These are phyloP conservation scores for Pseudomyrmex pallidus DNA, from an alignment of 1,140 invertebrate genomes.

Conservation along the genomic window DNA sequence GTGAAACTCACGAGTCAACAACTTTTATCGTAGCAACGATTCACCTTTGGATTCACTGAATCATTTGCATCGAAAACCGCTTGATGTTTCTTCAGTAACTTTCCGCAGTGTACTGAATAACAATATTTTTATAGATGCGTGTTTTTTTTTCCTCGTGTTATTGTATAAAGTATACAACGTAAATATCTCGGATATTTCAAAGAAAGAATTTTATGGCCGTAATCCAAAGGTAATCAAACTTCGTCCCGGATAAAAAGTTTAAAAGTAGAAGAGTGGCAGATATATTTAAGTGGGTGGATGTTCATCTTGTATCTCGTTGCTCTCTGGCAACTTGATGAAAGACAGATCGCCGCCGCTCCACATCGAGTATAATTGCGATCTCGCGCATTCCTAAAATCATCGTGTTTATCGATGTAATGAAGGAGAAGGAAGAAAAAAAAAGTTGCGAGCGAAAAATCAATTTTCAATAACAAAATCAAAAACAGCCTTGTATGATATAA, in stretches of 20 bases:
- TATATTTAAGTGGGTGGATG: conserved; percentile 79
- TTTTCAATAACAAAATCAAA: not conserved
- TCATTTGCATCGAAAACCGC: not conserved
- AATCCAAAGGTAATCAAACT: conserved; percentile 20
- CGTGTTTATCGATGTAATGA: conserved; percentile 18
- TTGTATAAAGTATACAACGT: too few relatives aligned
- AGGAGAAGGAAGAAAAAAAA: not conserved
- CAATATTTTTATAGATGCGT: not conserved
- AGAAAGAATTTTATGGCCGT: not conserved
- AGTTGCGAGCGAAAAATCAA: conserved; percentile 10
- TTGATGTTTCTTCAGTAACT: not conserved
- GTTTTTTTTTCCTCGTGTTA: too few relatives aligned
- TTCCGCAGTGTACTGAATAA: not conserved
- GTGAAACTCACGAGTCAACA: conserved; percentile 36
- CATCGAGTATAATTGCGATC: conserved; percentile 86
- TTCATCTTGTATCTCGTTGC: conserved; percentile 81
- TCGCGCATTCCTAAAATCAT: conserved; percentile 80
- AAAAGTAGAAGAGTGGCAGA: conserved; percentile 35
- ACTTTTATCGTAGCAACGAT: conserved; percentile 8
- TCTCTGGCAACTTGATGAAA: conserved; percentile 85
- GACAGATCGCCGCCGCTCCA: conserved; percentile 86
- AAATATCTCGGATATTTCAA: not conserved
- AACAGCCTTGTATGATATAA: conserved; percentile 5
- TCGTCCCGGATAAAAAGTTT: not conserved
- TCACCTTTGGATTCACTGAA: conserved; percentile 24